Base-by-base conservation (phyloP, 1,140 invertebrate species). In the Listronotus oregonensis region DNA sequence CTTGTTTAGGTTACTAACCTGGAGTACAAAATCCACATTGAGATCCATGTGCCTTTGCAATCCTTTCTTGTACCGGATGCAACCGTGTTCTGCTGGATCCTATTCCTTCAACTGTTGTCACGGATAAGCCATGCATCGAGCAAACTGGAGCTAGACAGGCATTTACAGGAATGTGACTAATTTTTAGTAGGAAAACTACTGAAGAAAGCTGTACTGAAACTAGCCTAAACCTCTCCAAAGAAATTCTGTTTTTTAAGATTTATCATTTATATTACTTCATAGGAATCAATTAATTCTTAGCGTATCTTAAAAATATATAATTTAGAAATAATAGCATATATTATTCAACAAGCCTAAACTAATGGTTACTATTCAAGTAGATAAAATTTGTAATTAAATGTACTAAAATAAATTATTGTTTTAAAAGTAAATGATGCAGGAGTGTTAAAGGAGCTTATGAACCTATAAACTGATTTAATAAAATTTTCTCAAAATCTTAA, bases 21-120 rank as follows among this genome's bases (percentile, higher is more conserved):
- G 94, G 93, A 3, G 93, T 95, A 69, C 93, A 95, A 78, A 94
- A 96, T 6, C 93, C 93, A 77, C 94, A 96, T 80, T 96, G 93
- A 0, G 92, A 93, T 0, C 94, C 94, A 74, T 96, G 93, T 4
- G 90, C 84, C 81, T 91, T 91, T 0, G 92, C 92, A 49, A 96
- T 86, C 68, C 92, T 82, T 76, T 95, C 91, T 82, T 96, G 93
- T 8, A 91, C 89, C 0, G 92, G 89, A 80, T 95, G 92, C 18
- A 94, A 76, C 40, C 82, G 85, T 0, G 85, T 88, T 78, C 82
- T 85, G 6, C 84, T 87, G 42, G 84, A 90, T 12, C 90, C 91
- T 27, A 94, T 92, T 0, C 91, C 94, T 84, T 97, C 94, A 0
- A 95, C 88, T 0, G 94, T 96, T 0, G 91, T 95, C 0, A 96